A percentile compares a stretch with the other conserved stretches of the same genome.
Evolutionary conservation across 2,113 vertebrate species (phyloP).

Genomic region (Lutjanus erythropterus): DNA sequence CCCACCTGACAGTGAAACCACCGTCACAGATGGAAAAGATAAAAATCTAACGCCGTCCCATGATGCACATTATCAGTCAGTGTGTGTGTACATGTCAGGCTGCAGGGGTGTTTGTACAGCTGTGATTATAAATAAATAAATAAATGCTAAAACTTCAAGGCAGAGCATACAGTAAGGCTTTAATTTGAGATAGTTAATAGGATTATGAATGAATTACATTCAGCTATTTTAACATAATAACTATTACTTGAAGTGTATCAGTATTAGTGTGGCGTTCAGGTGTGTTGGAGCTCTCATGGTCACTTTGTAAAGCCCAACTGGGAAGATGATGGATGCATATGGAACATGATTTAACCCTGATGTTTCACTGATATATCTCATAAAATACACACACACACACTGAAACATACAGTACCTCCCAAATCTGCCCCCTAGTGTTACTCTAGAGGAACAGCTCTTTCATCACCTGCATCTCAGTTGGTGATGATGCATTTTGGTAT

Average conservation of each 20-base stretch:
- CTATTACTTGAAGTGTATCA: background rate
- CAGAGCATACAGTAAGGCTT: background rate
- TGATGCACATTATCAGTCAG: background rate
- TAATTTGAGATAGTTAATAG: background rate
- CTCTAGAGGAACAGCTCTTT: background rate
- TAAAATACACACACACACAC: background rate
- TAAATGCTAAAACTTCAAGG: background rate
- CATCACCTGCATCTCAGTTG: background rate
- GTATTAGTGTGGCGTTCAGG: background rate
- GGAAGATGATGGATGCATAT: background rate
- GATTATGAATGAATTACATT: no score
- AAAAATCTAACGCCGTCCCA: conserved; percentile 18
- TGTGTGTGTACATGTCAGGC: background rate
- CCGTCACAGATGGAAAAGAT: conserved; percentile 46
- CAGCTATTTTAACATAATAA: background rate
- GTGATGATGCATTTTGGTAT: background rate
- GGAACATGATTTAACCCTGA: conserved; percentile 2
- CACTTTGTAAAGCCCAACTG: background rate
- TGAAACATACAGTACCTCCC: background rate
- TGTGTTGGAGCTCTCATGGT: background rate
- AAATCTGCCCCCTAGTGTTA: conserved; percentile 57
- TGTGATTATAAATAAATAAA: conserved; percentile 1
- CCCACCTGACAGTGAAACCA: conserved; percentile 4
- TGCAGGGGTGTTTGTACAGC: conserved; percentile 14
- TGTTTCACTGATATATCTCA: background rate